These are phyloP conservation scores for Acanthosepion lycidas DNA, from an alignment of 2,888 invertebrate species.

Conservation along the genomic window DNA sequence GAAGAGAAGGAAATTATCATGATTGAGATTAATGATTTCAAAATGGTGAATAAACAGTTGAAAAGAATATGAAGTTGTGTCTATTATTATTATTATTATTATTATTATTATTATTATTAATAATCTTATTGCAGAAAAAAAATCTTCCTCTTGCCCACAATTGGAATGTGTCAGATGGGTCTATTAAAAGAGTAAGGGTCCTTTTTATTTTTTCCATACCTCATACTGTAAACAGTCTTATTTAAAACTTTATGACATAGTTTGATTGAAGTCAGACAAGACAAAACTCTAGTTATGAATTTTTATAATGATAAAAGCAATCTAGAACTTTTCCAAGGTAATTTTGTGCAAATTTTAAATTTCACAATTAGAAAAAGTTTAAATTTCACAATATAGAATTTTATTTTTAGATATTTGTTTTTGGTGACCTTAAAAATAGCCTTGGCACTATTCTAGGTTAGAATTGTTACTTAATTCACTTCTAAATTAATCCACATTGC, in stretches of 20 bases:
- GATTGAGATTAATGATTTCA: not conserved
- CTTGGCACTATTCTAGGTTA: too few relatives aligned
- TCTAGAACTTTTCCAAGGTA: too few relatives aligned
- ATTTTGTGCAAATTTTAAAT: too few relatives aligned
- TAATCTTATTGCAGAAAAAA: not conserved
- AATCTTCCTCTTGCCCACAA: not conserved
- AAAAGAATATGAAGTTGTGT: not conserved
- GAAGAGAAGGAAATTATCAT: not conserved
- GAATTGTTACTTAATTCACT: too few relatives aligned
- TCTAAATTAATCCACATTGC: too few relatives aligned
- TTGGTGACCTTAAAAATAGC: too few relatives aligned
- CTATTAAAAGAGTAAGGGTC: not conserved
- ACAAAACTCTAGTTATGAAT: not conserved
- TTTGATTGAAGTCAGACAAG: not conserved
- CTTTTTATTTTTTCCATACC: not conserved
- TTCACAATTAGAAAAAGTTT: too few relatives aligned
- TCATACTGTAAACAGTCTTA: not conserved
- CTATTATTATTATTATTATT: not conserved
- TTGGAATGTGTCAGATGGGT: not conserved
- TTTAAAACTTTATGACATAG: not conserved
- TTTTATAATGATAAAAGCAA: too few relatives aligned
- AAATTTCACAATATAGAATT: too few relatives aligned
- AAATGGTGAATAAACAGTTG: not conserved
- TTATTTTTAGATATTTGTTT: too few relatives aligned
- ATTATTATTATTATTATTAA: too few relatives aligned